These are phyloP conservation scores for Tipula helvola DNA, from an alignment of 2,888 invertebrate genomes.

Conservation along the genomic window DNA sequence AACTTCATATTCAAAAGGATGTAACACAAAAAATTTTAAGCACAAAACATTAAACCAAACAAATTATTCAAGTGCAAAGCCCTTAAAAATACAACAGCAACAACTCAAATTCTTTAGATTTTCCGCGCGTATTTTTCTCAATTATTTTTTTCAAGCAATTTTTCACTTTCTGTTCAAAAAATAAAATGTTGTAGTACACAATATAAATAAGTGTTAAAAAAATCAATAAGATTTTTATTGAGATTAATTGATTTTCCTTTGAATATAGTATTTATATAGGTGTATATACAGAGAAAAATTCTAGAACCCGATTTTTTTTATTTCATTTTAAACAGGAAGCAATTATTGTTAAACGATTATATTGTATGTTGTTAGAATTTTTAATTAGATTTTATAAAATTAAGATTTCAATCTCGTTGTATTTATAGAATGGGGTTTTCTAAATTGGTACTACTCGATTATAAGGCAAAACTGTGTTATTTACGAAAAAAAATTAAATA, in stretches of 20 bases:
- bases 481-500: too few relatives aligned
- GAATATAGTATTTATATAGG: background rate
- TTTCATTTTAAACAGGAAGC: background rate
- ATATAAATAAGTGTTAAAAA: background rate
- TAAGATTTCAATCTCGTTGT: background rate
- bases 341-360: background rate
- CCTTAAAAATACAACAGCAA: background rate
- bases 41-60: background rate
- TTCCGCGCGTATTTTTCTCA: background rate
- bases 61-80: background rate
- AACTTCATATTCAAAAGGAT: background rate
- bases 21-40: background rate
- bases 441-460: too few relatives aligned
- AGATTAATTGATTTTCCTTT: background rate
- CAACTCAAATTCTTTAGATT: background rate
- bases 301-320: background rate
- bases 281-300: background rate
- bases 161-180: background rate
- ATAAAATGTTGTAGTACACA: background rate
- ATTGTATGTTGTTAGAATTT: background rate
- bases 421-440: too few relatives aligned
- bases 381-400: background rate
- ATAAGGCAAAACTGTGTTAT: too few relatives aligned
- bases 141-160: background rate
- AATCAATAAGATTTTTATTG: slow-evolving; percentile 4